phyloP scores from a whole-genome alignment of 2,888 invertebrate species.

The Agonum fuliginosum region DNA sequence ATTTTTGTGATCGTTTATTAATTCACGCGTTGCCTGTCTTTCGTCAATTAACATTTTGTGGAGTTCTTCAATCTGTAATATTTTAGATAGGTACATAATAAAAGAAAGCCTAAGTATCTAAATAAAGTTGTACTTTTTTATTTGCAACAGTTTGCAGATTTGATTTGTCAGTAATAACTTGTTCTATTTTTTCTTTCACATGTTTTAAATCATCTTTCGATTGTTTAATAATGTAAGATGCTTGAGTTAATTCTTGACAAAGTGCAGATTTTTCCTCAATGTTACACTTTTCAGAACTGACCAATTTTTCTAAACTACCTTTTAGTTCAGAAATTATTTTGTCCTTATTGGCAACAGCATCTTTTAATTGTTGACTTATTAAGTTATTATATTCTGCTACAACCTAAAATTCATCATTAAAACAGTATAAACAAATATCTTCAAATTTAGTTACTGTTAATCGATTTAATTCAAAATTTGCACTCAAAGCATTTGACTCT shows the following conservation, averaged over 20 bases:
- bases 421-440: not conserved
- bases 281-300: slow-evolving; percentile 67
- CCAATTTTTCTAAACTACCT: slow-evolving; percentile 67
- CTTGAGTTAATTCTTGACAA: slow-evolving; percentile 69
- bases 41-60: slow-evolving; percentile 65
- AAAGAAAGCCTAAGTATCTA: too few relatives aligned
- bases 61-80: slow-evolving; percentile 67
- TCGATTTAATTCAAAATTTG: slow-evolving; percentile 69
- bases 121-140: slow-evolving; percentile 12
- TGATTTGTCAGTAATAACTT: slow-evolving; percentile 1
- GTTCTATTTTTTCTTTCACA: slow-evolving; percentile 17
- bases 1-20: slow-evolving; percentile 66
- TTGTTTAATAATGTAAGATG: slow-evolving; percentile 68
- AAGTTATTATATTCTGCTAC: slow-evolving; percentile 70
- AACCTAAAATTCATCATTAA: slow-evolving; percentile 63
- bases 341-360: slow-evolving; percentile 68
- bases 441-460: slow-evolving; percentile 67
- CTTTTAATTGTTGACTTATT: slow-evolving; percentile 68
- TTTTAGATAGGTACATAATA: too few relatives aligned
- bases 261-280: slow-evolving; percentile 69
- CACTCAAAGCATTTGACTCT: slow-evolving; percentile 67
- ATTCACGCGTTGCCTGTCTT: slow-evolving; percentile 66
- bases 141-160: not conserved
- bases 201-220: slow-evolving; percentile 58
- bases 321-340: slow-evolving; percentile 67